Evolutionary conservation across 2,113 vertebrate genomes (phyloP), one percentile per base, ranked within the genome.

Genomic region (pig (Sus scrofa)): DNA sequence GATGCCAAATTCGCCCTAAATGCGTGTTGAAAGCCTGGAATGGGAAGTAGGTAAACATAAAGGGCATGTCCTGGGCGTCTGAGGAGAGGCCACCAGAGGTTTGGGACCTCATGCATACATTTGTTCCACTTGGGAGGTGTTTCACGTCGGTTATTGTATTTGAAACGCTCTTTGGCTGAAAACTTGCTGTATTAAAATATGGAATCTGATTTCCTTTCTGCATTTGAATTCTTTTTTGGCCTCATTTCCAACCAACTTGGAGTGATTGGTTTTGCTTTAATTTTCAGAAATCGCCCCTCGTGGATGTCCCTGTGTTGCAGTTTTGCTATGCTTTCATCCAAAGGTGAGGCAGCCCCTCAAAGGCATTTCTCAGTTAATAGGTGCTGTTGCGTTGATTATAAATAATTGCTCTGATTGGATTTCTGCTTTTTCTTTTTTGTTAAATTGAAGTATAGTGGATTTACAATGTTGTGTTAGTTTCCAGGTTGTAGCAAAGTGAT

Each of bases 221-320:
- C 75, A 7, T 85, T 67, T 89, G 52, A 68, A 60, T 63, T 89
- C 39, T 81, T 30, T 13, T 19, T 50, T 16, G 27, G 26, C 18
- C 54, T 32, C 32, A 16, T 34, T 84, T 30, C 67, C 79, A 37
- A 1, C 54, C 34, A 26, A 2, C 34, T 0, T 44, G 75, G 30
- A 79, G 32, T 91, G 19, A 98, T 6, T 9, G 24, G 24, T 77
- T 88, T 74, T 70, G 22, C 83, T 94, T 84, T 86, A 1, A 95
- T 97, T 98, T 98, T 10, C 98, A 99, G 99, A 99, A 99, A 91
- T 98, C 99, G 0, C 98, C 98, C 1, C 98, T 99, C 7, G 99
- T 99, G 68, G 99, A 99, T 93, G 98, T 99, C 70, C 99, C 99
- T 0, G 98, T 99, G 98, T 96, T 99, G 75, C 99, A 99, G 97